Conservation (phyloP, 2,888 invertebrate species). For the Operophtera brumata region DNA sequence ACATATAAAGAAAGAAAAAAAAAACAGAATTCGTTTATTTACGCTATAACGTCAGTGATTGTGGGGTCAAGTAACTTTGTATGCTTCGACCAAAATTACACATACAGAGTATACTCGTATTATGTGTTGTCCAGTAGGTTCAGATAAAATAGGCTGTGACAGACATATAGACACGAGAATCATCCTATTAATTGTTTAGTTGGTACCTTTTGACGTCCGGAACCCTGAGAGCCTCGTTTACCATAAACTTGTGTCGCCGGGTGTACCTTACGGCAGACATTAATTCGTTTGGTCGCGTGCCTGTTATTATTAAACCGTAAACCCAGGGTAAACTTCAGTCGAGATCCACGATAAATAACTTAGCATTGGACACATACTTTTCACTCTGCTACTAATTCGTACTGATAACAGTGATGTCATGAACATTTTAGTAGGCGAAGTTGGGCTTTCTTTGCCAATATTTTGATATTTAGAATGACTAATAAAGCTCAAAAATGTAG, state of each 20-base stretch:
- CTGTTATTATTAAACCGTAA: conserved; percentile 48
- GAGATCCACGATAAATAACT: conserved; percentile 46
- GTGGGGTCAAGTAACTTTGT: too few species aligned
- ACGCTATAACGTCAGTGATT: too few species aligned
- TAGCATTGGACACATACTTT: conserved; percentile 44
- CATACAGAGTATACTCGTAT: too few species aligned
- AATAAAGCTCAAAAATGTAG: too few species aligned
- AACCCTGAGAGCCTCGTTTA: neutral
- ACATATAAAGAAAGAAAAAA: too few species aligned
- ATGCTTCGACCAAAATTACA: too few species aligned
- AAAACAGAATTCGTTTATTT: too few species aligned
- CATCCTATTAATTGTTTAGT: too few species aligned
- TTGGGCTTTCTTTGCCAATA: neutral
- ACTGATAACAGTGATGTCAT: conserved; percentile 9
- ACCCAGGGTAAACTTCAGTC: conserved; percentile 39
- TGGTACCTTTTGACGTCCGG: too few species aligned
- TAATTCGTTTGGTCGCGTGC: conserved; percentile 52
- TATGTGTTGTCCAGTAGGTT: too few species aligned
- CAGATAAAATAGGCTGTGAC: too few species aligned
- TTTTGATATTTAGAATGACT: neutral
- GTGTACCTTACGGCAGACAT: conserved; percentile 24
- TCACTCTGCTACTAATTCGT: conserved; percentile 32
- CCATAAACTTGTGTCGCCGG: neutral
- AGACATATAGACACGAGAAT: too few species aligned
- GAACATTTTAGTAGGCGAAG: neutral